Base-by-base conservation (phyloP, 2,888 invertebrate species). In the Megamerina dolium region DNA sequence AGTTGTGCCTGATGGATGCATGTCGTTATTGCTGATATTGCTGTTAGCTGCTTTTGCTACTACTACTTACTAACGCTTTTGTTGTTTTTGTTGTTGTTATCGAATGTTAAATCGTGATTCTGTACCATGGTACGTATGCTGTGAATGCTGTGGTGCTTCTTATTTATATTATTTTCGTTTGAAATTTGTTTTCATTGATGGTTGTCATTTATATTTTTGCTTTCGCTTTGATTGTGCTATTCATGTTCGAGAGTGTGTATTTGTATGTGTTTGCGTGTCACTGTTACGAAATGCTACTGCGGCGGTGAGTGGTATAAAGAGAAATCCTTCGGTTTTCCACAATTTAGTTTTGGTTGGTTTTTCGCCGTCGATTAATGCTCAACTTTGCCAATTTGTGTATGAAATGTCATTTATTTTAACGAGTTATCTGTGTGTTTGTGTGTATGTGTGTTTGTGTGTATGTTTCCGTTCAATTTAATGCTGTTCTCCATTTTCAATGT, bases 371-470 rank as follows among this genome's bases (percentile, higher is more conserved):
- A n/a, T 31, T 31, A 31, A 31, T 31, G 16, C 31, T 31, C 16
- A 31, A 31, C 16, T 31, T 31, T 31, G 31, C 31, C 31, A 31
- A 31, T 31, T 31, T 31, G 31, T 31, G 14, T n/a, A 14, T 31
- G 31, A 31, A 31, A 14, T 31, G n/a, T 31, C 31, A 31, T 31
- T 31, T 14, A 31, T 31, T 31, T 31, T 10, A 31, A 14, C 16
- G 31, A 16, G 16, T 31, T 31, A 10, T 27, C 4, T 4, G 27
- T 13, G 13, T n/a, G 27, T 27, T 27, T 27, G 10, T 27, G 3
- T 5, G 5, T 4, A n/a, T 27, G 3, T 27, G 3, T 27, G n/a
- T n/a, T n/a, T n/a, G n/a, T n/a, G n/a, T n/a, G n/a, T n/a, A n/a
- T n/a, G n/a, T n/a, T n/a, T n/a, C n/a, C n/a, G n/a, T n/a, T n/a